Conservation (phyloP, 2,797 vertebrate genomes). For the Rhincodon typus region DNA sequence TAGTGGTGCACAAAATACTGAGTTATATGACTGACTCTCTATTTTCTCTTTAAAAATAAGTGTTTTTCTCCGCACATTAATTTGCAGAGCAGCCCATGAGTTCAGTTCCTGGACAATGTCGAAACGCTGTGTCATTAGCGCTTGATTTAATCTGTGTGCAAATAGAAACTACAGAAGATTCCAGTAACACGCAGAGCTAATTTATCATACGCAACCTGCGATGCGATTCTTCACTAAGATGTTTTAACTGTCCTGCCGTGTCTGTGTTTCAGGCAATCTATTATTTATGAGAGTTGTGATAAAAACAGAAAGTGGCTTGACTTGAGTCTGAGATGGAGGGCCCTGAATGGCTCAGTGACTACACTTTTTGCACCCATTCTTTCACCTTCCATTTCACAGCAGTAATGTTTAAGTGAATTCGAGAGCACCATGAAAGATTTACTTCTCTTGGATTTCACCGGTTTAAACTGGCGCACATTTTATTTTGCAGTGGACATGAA, state of each 20-base stretch:
- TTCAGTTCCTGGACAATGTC: background rate
- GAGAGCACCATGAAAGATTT: background rate
- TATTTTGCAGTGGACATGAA: background rate
- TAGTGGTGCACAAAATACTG: background rate
- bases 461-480: background rate
- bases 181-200: background rate
- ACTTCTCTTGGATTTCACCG: background rate
- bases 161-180: background rate
- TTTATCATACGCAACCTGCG: background rate
- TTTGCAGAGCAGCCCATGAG: background rate
- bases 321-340: background rate
- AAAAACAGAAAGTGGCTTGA: background rate
- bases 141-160: background rate
- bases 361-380: background rate
- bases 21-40: background rate
- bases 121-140: background rate
- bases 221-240: background rate
- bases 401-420: background rate
- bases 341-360: background rate
- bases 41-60: background rate
- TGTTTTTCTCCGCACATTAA: background rate
- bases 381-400: background rate
- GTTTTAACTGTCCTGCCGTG: background rate
- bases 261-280: conserved; percentile 2
- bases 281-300: conserved; percentile 5